These are phyloP conservation scores for Eulemur rufifrons DNA, from an alignment of 2,113 vertebrate species.

Conservation along the genomic window DNA sequence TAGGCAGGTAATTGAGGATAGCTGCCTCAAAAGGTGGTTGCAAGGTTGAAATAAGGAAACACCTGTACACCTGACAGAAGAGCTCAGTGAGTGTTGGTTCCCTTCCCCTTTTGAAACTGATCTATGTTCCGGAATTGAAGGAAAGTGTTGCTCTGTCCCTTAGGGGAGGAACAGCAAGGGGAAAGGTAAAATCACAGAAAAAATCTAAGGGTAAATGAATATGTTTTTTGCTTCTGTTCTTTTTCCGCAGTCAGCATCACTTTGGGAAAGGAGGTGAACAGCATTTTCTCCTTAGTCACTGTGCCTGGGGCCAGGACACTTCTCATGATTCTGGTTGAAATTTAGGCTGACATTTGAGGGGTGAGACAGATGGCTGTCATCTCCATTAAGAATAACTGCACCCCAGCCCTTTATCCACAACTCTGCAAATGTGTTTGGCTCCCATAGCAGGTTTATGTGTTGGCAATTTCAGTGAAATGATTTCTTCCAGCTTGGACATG, in stretches of 20 bases:
- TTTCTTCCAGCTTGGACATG: background rate
- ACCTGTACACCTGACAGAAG: background rate
- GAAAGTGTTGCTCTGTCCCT: background rate
- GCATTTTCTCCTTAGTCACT: background rate
- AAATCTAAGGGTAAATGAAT: background rate
- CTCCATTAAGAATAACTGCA: slow-evolving; percentile 13
- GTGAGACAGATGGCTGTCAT: slow-evolving; percentile 28
- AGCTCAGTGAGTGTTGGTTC: background rate
- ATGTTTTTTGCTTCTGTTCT: background rate
- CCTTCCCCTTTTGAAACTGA: background rate
- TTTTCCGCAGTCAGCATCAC: background rate
- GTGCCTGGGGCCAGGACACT: background rate
- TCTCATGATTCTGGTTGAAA: background rate
- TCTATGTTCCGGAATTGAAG: background rate
- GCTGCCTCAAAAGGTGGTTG: background rate
- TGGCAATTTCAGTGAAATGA: background rate
- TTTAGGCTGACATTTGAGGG: slow-evolving; percentile 6
- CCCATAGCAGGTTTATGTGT: background rate
- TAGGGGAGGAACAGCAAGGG: background rate
- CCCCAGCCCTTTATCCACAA: background rate
- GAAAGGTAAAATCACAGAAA: background rate
- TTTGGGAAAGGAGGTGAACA: background rate
- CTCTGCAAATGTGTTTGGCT: background rate
- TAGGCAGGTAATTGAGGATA: background rate
- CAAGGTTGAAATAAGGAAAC: background rate